phyloP scores from a whole-genome alignment of 2,888 invertebrate genomes.

The Andrena trimmerana region DNA sequence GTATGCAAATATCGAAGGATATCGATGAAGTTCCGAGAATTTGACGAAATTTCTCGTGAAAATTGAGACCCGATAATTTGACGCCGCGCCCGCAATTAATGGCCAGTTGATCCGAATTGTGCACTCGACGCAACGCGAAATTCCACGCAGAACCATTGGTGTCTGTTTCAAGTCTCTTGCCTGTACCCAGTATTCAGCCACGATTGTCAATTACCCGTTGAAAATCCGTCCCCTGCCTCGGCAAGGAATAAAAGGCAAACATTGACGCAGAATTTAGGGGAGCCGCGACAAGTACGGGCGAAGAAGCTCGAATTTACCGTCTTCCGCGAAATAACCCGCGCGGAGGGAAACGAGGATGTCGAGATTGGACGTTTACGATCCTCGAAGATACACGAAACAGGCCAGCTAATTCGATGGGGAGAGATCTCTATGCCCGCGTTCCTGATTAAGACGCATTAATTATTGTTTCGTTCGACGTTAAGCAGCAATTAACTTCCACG shows the following conservation, averaged over 20 bases:
- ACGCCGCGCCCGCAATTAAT: slow-evolving; percentile 55
- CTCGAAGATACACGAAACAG: neutral
- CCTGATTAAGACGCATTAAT: slow-evolving; percentile 8
- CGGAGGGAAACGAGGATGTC: neutral
- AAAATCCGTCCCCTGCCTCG: neutral
- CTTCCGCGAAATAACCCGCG: neutral
- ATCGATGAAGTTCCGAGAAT: slow-evolving; percentile 30
- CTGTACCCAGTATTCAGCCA: neutral
- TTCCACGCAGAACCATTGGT: slow-evolving; percentile 9
- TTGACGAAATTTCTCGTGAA: slow-evolving; percentile 24
- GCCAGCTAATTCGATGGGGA: neutral
- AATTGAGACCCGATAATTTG: slow-evolving; percentile 42
- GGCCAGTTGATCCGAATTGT: slow-evolving; percentile 57
- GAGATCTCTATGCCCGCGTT: neutral
- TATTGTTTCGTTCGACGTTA: slow-evolving; percentile 3
- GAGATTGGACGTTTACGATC: neutral
- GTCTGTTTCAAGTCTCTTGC: neutral
- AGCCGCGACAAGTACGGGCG: neutral
- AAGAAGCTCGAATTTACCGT: neutral
- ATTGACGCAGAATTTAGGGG: slow-evolving; percentile 15
- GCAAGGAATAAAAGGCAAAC: slow-evolving; percentile 4
- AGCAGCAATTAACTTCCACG: slow-evolving; percentile 12
- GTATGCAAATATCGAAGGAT: neutral
- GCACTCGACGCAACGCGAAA: slow-evolving; percentile 31
- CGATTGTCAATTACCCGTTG: slow-evolving; percentile 14